Evolutionary conservation across 2,888 invertebrate species (phyloP).

Genomic region (Philereme vetulata): DNA sequence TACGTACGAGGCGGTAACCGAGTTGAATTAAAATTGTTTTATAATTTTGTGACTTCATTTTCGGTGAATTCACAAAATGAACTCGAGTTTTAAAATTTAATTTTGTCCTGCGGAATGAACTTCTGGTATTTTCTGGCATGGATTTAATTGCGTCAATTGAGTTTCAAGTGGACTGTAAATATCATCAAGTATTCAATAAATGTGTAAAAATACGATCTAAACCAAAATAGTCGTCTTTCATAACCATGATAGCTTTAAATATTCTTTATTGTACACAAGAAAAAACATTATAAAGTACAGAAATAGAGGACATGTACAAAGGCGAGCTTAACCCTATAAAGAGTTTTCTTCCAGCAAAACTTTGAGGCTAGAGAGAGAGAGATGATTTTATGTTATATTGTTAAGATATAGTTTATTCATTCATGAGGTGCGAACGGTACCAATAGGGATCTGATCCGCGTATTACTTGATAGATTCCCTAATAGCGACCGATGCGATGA

Average conservation of each 20-base stretch:
- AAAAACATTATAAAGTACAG: too few species aligned
- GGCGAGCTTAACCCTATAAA: too few species aligned
- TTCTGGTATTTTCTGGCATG: conserved; percentile 6
- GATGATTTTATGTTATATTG: too few species aligned
- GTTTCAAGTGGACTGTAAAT: background rate
- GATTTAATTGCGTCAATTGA: background rate
- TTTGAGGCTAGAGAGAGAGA: too few species aligned
- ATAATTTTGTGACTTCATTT: conserved; percentile 41
- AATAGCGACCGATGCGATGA: too few species aligned
- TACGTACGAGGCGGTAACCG: conserved; percentile 34
- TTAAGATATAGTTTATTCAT: background rate
- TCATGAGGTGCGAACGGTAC: conserved; percentile 1
- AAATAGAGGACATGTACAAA: too few species aligned
- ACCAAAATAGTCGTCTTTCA: too few species aligned
- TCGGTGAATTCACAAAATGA: conserved; percentile 37
- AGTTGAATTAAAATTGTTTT: conserved; percentile 41
- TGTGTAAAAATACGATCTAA: too few species aligned
- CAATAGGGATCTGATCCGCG: background rate
- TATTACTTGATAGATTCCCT: background rate
- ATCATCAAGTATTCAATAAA: too few species aligned
- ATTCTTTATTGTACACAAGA: too few species aligned
- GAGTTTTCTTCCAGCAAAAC: too few species aligned
- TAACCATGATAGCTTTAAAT: too few species aligned
- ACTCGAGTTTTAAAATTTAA: conserved; percentile 27
- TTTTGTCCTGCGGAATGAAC: conserved; percentile 26